Percentiles rank a stretch among this genome's conserved stretches.
These are phyloP conservation scores for Brienomyrus longianalis DNA, from an alignment of 2,113 vertebrate species.

Conservation along the genomic window DNA sequence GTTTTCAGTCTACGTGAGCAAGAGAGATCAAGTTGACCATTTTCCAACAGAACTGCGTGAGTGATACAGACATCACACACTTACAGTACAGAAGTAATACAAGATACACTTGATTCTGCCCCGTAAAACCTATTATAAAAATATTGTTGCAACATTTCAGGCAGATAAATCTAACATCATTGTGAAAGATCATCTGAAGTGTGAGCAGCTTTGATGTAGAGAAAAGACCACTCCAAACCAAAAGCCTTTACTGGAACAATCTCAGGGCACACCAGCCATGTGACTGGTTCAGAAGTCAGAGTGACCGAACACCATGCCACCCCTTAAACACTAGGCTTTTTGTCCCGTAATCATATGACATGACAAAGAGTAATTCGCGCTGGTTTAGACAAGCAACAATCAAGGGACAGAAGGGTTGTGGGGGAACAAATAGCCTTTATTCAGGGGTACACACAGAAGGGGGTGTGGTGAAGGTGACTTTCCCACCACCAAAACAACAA, in stretches of 20 bases:
- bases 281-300: not conserved
- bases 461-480: not conserved
- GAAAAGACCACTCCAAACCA: not conserved
- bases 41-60: not conserved
- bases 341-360: slow-evolving; percentile 19
- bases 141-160: not conserved
- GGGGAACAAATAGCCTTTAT: not conserved
- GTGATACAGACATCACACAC: not conserved
- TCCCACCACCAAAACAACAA: slow-evolving; percentile 19
- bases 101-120: not conserved
- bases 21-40: not conserved
- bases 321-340: slow-evolving; percentile 19
- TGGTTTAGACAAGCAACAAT: slow-evolving; percentile 2
- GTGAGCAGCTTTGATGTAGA: not conserved
- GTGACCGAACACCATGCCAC: not conserved
- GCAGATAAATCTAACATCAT: not conserved
- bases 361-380: no score
- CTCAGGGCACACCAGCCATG: not conserved
- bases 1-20: not conserved
- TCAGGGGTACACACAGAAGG: not conserved
- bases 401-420: not conserved
- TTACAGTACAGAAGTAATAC: not conserved
- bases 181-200: not conserved
- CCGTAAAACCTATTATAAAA: not conserved
- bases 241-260: not conserved